Evolutionary conservation across 1,140 invertebrate species (phyloP).

Genomic region (Leptonema lineaticorne): DNA sequence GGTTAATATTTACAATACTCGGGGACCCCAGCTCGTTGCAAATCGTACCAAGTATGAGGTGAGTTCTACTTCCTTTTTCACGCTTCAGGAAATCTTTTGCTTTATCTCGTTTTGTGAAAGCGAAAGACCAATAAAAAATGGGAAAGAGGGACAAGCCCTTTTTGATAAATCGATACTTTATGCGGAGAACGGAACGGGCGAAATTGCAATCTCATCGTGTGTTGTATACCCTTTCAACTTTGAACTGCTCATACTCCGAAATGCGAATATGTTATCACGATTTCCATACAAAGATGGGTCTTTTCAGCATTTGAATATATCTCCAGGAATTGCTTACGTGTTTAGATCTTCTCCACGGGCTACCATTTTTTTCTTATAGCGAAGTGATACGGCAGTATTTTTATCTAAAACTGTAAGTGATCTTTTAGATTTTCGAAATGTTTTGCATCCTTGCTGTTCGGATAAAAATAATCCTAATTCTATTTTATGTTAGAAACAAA

Average conservation of each 20-base stretch:
- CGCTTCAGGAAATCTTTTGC: not conserved
- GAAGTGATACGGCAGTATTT: too few species aligned
- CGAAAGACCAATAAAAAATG: not conserved
- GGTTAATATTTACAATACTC: not conserved
- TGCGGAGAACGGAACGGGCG: not conserved
- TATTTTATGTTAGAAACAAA: too few species aligned
- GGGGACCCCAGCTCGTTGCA: not conserved
- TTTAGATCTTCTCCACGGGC: too few species aligned
- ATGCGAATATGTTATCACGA: slow-evolving; percentile 4
- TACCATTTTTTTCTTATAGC: too few species aligned
- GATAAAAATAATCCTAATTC: too few species aligned
- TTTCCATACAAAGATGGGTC: not conserved
- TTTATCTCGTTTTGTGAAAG: not conserved
- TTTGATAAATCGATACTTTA: slow-evolving; percentile 21
- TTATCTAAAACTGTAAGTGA: too few species aligned
- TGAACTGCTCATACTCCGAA: too few species aligned
- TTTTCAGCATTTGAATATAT: slow-evolving; percentile 1
- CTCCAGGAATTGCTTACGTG: not conserved
- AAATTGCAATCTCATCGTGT: slow-evolving; percentile 19
- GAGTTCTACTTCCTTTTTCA: slow-evolving; percentile 6
- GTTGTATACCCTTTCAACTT: not conserved
- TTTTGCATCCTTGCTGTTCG: too few species aligned
- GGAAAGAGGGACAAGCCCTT: not conserved
- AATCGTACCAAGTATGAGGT: slow-evolving; percentile 9
- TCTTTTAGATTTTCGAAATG: too few species aligned